Evolutionary conservation across 2,888 invertebrate species (phyloP).

Genomic region (Drosophila percnosoma): DNA sequence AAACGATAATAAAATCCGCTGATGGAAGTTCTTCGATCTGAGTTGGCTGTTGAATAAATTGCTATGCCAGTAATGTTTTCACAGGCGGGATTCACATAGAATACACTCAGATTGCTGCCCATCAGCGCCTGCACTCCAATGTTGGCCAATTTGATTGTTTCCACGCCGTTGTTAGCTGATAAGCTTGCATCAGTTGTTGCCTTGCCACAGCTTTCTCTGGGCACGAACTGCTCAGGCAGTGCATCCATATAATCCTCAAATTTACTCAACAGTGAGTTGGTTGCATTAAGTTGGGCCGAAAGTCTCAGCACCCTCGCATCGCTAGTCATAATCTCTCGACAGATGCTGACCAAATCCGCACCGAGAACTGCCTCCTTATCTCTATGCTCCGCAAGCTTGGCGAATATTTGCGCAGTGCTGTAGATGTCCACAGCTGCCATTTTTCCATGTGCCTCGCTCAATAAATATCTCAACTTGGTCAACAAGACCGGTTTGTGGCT

Average conservation of each 20-base stretch:
- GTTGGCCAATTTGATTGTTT: slow-evolving; percentile 32
- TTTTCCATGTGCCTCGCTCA: slow-evolving; percentile 43
- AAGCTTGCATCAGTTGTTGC: fast-evolving
- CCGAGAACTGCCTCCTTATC: slow-evolving; percentile 40
- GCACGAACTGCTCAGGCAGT: slow-evolving; percentile 54
- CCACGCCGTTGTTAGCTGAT: slow-evolving; percentile 20
- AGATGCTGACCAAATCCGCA: slow-evolving; percentile 74
- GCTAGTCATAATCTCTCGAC: slow-evolving; percentile 86
- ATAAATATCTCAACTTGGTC: slow-evolving; percentile 39
- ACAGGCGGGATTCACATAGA: slow-evolving; percentile 80
- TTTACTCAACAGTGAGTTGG: slow-evolving; percentile 87
- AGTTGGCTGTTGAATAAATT: slow-evolving; percentile 53
- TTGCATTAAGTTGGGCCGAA: slow-evolving; percentile 87
- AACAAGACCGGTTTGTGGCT: slow-evolving; percentile 35
- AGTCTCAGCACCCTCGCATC: slow-evolving; percentile 79
- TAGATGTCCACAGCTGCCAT: slow-evolving; percentile 54
- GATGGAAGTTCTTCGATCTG: slow-evolving; percentile 17
- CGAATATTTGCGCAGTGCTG: slow-evolving; percentile 50
- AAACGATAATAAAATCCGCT: slow-evolving; percentile 76
- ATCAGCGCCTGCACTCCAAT: slow-evolving; percentile 77
- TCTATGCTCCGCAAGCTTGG: slow-evolving; percentile 16
- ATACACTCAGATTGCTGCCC: slow-evolving; percentile 80
- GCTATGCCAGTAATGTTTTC: slow-evolving; percentile 82
- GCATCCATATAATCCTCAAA: slow-evolving; percentile 87
- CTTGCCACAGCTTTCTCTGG: slow-evolving; percentile 36